Evolutionary conservation across 2,888 invertebrate species (phyloP), one percentile per base, ranked within the genome.

Genomic region (Eurois occulta): DNA sequence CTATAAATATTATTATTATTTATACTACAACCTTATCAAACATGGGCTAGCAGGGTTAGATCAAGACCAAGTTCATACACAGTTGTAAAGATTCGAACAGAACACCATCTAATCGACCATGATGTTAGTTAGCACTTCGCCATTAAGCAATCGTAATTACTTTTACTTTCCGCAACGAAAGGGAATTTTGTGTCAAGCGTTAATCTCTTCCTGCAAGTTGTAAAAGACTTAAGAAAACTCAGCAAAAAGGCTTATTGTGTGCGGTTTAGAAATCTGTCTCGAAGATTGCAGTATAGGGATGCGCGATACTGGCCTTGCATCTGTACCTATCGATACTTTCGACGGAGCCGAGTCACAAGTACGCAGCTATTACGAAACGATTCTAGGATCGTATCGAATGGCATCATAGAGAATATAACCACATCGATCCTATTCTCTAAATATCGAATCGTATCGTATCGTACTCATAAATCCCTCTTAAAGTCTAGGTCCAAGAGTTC

Each of bases 211-310:
- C 69, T 77, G 38, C 18, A 84, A 60, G 28, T 68, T 58, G 52
- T 76, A 76, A 78, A 66, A 80, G 38, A 41, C 28, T 67, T 43
- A 55, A 46, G 72, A 70, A 73, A 78, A 81, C 71, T 71, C 58
- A 0, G 71, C 67, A 74, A 32, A 75, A 81, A 43, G 65, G 2
- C 32, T 73, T 58, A 76, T 81, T 85, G 70, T 77, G 58, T 85
- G 84, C 75, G 75, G 78, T 81, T 85, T 81, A 80, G 75, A 76
- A 82, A 80, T 70, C 62, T 65, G 64, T 67, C 52, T 72, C 41
- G 35, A 28, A 73, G 62, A 68, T 67, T 82, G 81, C 75, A 78
- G 72, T 76, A 74, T 79, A 65, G 41, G 65, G 65, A 28, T 41
- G 65, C 4, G 65, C 65, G n/a, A 41, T 65, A 1, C 41, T 18